Conservation (phyloP, 2,888 invertebrate species). For the Entomobrya proxima region DNA sequence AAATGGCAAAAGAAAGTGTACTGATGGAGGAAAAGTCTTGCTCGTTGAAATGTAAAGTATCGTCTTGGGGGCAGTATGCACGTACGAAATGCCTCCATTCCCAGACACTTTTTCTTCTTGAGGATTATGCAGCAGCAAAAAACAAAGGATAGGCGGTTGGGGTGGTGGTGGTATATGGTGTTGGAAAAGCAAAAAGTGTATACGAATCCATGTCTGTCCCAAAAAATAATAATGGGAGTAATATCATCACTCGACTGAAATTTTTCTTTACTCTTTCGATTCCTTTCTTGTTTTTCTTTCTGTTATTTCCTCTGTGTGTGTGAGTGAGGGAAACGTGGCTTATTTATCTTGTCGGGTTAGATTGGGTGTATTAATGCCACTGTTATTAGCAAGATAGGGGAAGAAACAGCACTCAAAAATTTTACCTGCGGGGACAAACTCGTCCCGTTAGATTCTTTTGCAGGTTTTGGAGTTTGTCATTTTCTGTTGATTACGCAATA, state of each 20-base stretch:
- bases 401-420: too few species aligned
- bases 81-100: constrained; percentile 66
- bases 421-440: too few species aligned
- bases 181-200: background rate
- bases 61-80: constrained; percentile 72
- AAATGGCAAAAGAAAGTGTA: constrained; percentile 68
- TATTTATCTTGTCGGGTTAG: too few species aligned
- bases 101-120: constrained; percentile 62
- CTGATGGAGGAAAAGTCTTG: constrained; percentile 68
- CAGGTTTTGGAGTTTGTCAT: too few species aligned
- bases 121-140: constrained; percentile 58
- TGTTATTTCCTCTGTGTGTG: background rate
- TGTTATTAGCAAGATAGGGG: too few species aligned
- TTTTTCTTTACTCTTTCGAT: constrained; percentile 3
- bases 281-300: background rate
- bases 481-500: constrained; percentile 4
- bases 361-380: too few species aligned
- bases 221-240: constrained; percentile 1
- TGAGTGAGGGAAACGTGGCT: background rate
- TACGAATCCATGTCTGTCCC: background rate
- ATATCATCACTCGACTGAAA: constrained; percentile 38
- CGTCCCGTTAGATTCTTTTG: too few species aligned
- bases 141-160: background rate
- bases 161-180: background rate
- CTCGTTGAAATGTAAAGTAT: constrained; percentile 73